Percentiles rank a stretch among this genome's conserved stretches.
Evolutionary conservation across 2,113 vertebrate genomes (phyloP).

Genomic region (Saguinus midas): DNA sequence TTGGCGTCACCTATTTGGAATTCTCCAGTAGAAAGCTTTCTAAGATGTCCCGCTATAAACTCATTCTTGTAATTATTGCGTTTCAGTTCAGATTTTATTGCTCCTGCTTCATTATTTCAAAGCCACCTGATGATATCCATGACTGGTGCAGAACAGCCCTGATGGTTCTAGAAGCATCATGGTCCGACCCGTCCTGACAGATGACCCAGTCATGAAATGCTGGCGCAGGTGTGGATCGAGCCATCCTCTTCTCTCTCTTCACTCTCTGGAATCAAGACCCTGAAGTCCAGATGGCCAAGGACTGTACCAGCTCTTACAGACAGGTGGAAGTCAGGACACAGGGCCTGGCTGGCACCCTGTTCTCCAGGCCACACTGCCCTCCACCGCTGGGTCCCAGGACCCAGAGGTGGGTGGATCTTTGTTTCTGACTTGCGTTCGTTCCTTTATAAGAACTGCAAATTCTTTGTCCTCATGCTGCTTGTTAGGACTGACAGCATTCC

Average conservation of each 20-base stretch:
- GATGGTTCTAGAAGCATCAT: background rate
- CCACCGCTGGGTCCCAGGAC: background rate
- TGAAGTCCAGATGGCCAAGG: background rate
- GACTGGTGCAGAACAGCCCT: too few relatives aligned
- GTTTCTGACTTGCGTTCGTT: background rate
- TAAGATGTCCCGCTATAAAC: background rate
- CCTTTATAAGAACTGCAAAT: background rate
- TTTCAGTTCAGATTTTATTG: background rate
- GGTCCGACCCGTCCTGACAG: background rate
- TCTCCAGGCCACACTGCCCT: accelerated
- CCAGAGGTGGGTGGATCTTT: background rate
- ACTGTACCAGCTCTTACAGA: background rate
- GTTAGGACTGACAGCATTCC: background rate
- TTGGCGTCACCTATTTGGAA: background rate
- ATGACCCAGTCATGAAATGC: too few relatives aligned
- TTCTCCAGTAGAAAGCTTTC: background rate
- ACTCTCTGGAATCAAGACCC: background rate
- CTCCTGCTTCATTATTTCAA: background rate
- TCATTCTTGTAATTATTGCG: background rate
- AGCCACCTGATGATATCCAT: background rate
- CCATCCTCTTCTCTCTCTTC: too few relatives aligned
- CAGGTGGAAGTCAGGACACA: accelerated
- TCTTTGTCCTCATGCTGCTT: background rate
- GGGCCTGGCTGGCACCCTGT: background rate
- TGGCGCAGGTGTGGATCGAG: background rate